phyloP scores from a whole-genome alignment of 2,113 vertebrate genomes.

The Syrrhaptes paradoxus region DNA sequence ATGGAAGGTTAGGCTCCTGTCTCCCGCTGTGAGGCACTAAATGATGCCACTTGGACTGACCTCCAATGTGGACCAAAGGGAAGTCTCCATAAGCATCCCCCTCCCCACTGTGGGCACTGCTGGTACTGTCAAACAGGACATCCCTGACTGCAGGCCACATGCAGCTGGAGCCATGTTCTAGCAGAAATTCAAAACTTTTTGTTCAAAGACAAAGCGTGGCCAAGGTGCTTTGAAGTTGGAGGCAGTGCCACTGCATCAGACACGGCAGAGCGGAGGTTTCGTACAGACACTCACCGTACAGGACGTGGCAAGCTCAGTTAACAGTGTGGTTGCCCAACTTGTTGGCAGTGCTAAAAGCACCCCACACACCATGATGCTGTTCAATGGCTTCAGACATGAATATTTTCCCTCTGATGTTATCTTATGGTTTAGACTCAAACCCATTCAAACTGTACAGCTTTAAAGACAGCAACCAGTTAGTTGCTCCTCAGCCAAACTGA shows the following conservation, averaged over 20 bases:
- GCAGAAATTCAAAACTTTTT: not conserved
- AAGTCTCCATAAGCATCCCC: not conserved
- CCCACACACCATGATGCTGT: not conserved
- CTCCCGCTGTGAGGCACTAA: not conserved
- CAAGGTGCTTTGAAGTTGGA: not conserved
- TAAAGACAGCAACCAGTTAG: not conserved
- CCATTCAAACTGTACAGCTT: not conserved
- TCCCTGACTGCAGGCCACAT: not conserved
- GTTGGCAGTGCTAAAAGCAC: not conserved
- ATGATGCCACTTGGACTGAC: not conserved
- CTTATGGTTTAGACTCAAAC: not conserved
- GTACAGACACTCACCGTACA: accelerated
- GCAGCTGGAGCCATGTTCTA: not conserved
- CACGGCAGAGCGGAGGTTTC: not conserved
- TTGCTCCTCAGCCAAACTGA: not conserved
- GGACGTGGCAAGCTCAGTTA: not conserved
- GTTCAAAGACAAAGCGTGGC: not conserved
- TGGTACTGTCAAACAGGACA: not conserved
- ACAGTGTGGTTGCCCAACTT: not conserved
- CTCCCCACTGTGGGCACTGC: not conserved
- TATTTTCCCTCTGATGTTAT: not conserved
- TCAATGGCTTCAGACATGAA: not conserved
- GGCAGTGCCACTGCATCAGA: not conserved
- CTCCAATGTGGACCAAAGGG: not conserved
- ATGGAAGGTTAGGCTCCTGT: not conserved